These are phyloP conservation scores for Orchestia grillus DNA, from an alignment of 1,140 invertebrate genomes.

Conservation along the genomic window DNA sequence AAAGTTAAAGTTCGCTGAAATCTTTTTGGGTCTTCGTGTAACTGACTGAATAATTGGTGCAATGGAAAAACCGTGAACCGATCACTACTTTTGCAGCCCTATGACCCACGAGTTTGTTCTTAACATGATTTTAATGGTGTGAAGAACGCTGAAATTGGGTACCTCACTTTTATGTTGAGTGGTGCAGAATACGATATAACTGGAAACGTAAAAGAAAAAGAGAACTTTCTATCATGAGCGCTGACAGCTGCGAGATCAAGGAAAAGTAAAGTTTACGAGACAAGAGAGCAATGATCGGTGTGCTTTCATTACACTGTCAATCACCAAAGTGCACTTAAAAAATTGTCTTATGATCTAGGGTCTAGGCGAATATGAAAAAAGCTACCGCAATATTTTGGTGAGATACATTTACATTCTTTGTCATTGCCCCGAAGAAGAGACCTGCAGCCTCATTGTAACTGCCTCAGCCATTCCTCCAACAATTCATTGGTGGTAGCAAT, in stretches of 20 bases:
- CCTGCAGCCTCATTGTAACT: background rate
- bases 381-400: background rate
- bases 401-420: background rate
- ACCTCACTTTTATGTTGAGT: background rate
- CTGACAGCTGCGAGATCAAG: background rate
- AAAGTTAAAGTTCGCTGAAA: background rate
- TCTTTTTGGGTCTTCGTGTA: background rate
- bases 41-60: background rate
- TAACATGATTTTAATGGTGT: too few relatives aligned
- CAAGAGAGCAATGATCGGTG: background rate
- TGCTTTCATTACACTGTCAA: background rate
- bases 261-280: background rate
- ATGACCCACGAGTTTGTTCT: too few relatives aligned
- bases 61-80: too few relatives aligned
- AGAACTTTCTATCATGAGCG: background rate
- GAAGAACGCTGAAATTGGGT: too few relatives aligned
- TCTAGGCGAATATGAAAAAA: background rate
- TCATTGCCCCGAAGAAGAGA: background rate
- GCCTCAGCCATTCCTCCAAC: background rate
- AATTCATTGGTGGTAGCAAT: background rate
- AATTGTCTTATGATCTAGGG: background rate
- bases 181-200: background rate
- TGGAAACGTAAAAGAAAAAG: background rate
- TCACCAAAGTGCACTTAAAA: background rate
- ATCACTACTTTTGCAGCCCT: too few relatives aligned